These are phyloP conservation scores for Ceraclea dissimilis DNA, from an alignment of 2,888 invertebrate species.

Conservation along the genomic window DNA sequence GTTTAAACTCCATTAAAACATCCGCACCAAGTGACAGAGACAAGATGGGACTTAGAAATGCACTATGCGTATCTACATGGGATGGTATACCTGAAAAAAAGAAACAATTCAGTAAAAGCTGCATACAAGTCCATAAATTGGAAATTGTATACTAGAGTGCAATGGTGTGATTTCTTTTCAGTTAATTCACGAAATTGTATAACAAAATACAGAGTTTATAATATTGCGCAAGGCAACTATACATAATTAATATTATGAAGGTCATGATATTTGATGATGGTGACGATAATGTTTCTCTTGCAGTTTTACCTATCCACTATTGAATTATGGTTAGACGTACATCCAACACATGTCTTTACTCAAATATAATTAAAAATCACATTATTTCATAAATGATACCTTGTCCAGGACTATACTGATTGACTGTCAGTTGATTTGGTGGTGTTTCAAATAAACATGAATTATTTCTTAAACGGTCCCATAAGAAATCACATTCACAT, in stretches of 20 bases:
- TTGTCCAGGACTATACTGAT: conserved; percentile 78
- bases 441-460: conserved; percentile 29
- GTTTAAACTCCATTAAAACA: conserved; percentile 84
- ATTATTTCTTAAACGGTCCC: conserved; percentile 46
- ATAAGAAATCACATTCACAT: conserved; percentile 56
- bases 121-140: neutral
- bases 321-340: no score
- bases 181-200: no score
- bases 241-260: no score
- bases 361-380: no score
- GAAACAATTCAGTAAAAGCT: no score
- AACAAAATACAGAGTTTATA: no score
- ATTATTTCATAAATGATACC: no score
- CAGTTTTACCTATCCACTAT: no score
- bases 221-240: no score
- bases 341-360: no score
- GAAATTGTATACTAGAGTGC: neutral
- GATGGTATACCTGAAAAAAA: conserved; percentile 73
- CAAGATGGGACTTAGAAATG: conserved; percentile 82
- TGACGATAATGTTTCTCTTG: no score
- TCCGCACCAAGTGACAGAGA: conserved; percentile 78
- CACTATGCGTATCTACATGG: conserved; percentile 93
- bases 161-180: neutral
- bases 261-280: no score
- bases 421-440: conserved; percentile 84